Base-by-base conservation (phyloP, 2,113 vertebrate species). In the Antennarius striatus region DNA sequence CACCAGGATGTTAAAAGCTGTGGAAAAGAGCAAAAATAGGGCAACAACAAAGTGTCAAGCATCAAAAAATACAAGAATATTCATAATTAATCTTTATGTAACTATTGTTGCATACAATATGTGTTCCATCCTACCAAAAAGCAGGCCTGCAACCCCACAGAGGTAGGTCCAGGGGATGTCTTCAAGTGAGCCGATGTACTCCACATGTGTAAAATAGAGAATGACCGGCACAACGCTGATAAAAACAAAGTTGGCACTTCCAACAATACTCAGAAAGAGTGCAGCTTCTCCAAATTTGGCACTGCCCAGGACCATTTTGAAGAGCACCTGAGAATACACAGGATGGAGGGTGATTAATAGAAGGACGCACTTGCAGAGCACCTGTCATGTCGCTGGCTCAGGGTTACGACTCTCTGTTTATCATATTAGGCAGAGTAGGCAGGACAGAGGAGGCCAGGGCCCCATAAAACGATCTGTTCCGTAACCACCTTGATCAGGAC, bases 211-310 rank as follows among this genome's bases (percentile, higher is more conserved):
- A 86, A 98, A 96, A 91, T 98, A 98, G 82, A 98, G 94, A 74
- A 96, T 92, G 80, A 96, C 75, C 1, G 96, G 96, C 85, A 98
- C 92, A 66, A 94, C 95, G 88, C 95, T 95, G 90, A 98, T 63
- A 48, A 98, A 96, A 77, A 97, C 88, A 75, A 96, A 81, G 52
- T 98, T 98, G 89, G 96, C 95, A 39, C 95, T 92, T 22, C 95
- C 96, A 56, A 98, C 91, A 15, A 96, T 91, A 51, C 94, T 96
- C 82, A 98, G 85, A 83, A 98, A 98, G 86, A 98, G 94, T 73
- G 96, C 96, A 17, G 96, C 96, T 89, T 98, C 96, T 72, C 96
- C 96, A 59, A 96, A 98, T 90, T 96, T 98, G 74, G 96, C 96
- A 75, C 96, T 97, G 86, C 96, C 96, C 74, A 98, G 91, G 77